These are phyloP conservation scores for Octopus sinensis DNA, from an alignment of 1,140 invertebrate species.

Conservation along the genomic window DNA sequence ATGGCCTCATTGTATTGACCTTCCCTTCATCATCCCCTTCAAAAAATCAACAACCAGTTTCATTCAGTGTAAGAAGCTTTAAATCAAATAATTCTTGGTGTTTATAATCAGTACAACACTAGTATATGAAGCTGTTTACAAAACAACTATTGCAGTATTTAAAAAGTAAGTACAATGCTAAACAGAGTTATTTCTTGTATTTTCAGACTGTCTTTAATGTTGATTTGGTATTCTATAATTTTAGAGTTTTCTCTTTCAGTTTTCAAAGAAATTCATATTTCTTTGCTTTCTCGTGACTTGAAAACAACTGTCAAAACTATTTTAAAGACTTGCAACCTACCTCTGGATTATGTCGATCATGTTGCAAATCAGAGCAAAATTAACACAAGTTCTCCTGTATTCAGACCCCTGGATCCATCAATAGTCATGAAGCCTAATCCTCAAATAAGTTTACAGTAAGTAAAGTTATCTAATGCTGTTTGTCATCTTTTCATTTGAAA, in stretches of 20 bases:
- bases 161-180: too few relatives aligned
- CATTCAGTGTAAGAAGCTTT: too few relatives aligned
- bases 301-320: conserved; percentile 74
- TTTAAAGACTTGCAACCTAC: conserved; percentile 75
- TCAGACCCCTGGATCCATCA: not conserved
- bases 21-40: too few relatives aligned
- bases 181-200: too few relatives aligned
- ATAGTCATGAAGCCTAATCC: conserved; percentile 6
- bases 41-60: too few relatives aligned
- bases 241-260: conserved; percentile 20
- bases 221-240: too few relatives aligned
- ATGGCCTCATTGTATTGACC: too few relatives aligned
- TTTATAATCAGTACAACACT: too few relatives aligned
- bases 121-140: too few relatives aligned
- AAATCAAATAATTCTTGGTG: too few relatives aligned
- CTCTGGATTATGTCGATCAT: conserved; percentile 65
- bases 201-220: too few relatives aligned
- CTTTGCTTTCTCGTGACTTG: conserved; percentile 68
- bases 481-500: not conserved
- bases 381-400: conserved; percentile 15
- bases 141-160: too few relatives aligned
- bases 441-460: conserved; percentile 22
- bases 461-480: not conserved
- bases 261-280: conserved; percentile 65
- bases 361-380: conserved; percentile 9